phyloP scores from a whole-genome alignment of 2,797 vertebrate genomes.

The Diglossa cyanea region DNA sequence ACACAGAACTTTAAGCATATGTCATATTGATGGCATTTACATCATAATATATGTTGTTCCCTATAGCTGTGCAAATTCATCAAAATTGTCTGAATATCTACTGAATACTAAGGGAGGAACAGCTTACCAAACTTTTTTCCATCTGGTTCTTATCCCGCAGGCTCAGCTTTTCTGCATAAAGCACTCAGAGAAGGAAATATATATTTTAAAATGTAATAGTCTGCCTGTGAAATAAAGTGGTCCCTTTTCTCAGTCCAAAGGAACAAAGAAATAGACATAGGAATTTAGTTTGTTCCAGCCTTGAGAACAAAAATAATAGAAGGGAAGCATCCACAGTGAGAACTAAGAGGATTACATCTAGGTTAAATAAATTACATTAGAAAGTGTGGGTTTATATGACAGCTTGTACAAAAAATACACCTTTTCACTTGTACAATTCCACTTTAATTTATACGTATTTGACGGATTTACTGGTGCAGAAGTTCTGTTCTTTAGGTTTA shows the following conservation, averaged over 20 bases:
- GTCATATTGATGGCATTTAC: slow-evolving; percentile 78
- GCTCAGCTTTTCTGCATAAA: slow-evolving; percentile 70
- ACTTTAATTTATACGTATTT: background rate
- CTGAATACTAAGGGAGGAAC: slow-evolving; percentile 48
- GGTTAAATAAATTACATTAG: background rate
- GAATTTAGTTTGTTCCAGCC: background rate
- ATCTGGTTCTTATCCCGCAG: slow-evolving; percentile 69
- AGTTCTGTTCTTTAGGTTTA: background rate
- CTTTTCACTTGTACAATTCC: background rate
- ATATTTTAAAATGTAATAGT: slow-evolving; percentile 47
- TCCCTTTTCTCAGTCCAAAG: background rate
- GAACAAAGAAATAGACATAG: background rate
- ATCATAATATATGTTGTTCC: slow-evolving; percentile 78
- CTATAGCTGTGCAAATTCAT: slow-evolving; percentile 74
- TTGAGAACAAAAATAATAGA: background rate
- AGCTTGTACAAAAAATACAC: background rate
- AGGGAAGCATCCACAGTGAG: background rate
- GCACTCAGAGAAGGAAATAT: slow-evolving; percentile 43
- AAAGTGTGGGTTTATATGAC: background rate
- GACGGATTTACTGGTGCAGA: background rate
- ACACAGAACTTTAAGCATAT: slow-evolving; percentile 75
- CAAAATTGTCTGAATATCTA: slow-evolving; percentile 67
- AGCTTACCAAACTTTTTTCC: slow-evolving; percentile 67
- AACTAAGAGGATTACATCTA: background rate
- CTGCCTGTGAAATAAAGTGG: background rate